A percentile compares a stretch with the other conserved stretches of the same genome.
phyloP scores from a whole-genome alignment of 1,140 invertebrate species.

The Brachionus calyciflorus region DNA sequence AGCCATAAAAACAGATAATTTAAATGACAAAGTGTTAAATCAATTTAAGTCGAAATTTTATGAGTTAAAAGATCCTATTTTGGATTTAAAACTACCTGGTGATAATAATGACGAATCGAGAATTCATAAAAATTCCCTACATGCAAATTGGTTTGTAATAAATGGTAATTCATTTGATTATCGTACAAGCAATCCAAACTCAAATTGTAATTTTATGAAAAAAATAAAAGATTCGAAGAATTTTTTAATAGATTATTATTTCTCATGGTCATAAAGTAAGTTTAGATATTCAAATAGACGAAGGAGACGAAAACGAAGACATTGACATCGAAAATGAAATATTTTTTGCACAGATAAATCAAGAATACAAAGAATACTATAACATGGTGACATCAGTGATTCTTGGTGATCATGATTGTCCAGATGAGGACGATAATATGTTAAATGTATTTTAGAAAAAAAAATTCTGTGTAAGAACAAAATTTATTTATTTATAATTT shows the following conservation, averaged over 20 bases:
- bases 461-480: not conserved
- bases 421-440: not conserved
- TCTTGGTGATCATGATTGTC: conserved; percentile 1
- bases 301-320: not conserved
- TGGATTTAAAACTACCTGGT: not conserved
- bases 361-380: conserved; percentile 23
- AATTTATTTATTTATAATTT: not conserved
- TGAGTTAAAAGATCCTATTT: not conserved
- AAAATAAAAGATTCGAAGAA: no score
- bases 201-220: not conserved
- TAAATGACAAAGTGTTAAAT: conserved; percentile 27
- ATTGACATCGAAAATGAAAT: not conserved
- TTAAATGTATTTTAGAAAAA: not conserved
- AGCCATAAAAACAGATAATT: not conserved
- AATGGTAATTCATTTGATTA: conserved; percentile 12
- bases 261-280: no score
- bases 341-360: not conserved
- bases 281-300: not conserved
- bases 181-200: not conserved
- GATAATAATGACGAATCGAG: not conserved
- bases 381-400: not conserved
- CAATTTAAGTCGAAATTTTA: conserved; percentile 33
- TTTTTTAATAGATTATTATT: no score
- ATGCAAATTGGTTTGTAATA: not conserved
- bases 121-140: not conserved